Base-by-base conservation (phyloP, 2,113 vertebrate species). In the Illadopsis cleaveri region DNA sequence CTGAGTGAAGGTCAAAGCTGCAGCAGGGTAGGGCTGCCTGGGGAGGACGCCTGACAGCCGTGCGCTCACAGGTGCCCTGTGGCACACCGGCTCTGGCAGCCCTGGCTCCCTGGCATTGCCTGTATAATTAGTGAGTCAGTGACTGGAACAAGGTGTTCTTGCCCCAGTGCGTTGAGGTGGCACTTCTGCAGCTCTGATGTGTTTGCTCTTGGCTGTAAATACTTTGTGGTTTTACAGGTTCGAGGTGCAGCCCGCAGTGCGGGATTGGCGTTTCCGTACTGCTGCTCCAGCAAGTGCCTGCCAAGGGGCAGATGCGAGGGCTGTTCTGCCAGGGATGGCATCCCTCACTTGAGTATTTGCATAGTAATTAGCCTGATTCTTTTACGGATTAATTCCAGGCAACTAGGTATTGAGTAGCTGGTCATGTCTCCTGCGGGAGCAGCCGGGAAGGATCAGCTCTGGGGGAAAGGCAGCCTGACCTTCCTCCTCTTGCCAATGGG, bases 191-290 rank as follows among this genome's bases (percentile, higher is more conserved):
- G 87, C 87, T 82, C 87, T 28, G 66, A 35, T 28, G 88, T 93
- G 82, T 96, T 97, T 96, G 93, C 95, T 97, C 51, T 95, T 1
- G 40, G 94, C 96, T 92, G 95, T 90, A 95, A 94, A 96, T 94
- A 77, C 76, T 81, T 93, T 45, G 91, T 94, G 92, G 88, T 84
- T 95, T 94, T 94, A 79, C 93, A 94, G 95, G 96, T 93, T 78
- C 3, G 20, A 95, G 93, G 60, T 1, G 2, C 85, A 85, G 86
- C 88, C 64, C 0, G 5, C 0, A 25, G 66, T 84, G 86, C 2
- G 2, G 91, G 79, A 84, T 78, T 1, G 4, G 73, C 0, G 21
- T 71, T 89, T 94, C 87, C 19, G 20, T 37, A 4, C 68, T 28
- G 79, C 66, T 58, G 66, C 68, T 64, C 35, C 1, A 0, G 64